A percentile compares a stretch with the other conserved stretches of the same genome.
Evolutionary conservation across 2,888 invertebrate genomes (phyloP).

Genomic region (Apamea epomidion): DNA sequence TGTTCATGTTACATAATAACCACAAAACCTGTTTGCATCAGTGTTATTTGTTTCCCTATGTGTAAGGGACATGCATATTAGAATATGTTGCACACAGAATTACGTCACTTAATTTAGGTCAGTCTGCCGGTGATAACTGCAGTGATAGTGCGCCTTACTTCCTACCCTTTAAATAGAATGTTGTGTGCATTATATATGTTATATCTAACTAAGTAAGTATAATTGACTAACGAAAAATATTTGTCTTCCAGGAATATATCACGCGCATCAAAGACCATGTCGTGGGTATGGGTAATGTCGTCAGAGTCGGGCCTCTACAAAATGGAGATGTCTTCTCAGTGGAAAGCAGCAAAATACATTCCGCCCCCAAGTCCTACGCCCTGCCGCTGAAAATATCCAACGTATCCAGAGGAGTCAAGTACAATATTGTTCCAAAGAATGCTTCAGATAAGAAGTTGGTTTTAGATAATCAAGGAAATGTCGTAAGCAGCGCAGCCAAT

Average conservation of each 20-base stretch:
- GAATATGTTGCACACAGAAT: constrained; percentile 11
- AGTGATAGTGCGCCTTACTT: constrained; percentile 32
- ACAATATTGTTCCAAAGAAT: constrained; percentile 88
- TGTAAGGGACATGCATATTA: constrained; percentile 9
- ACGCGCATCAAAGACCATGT: constrained; percentile 92
- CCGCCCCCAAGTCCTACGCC: constrained; percentile 86
- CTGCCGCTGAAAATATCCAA: constrained; percentile 88
- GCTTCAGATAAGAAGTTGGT: constrained; percentile 88
- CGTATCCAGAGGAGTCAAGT: constrained; percentile 86
- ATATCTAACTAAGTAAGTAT: not conserved
- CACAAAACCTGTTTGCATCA: not conserved
- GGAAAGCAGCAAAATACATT: constrained; percentile 84
- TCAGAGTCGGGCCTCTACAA: constrained; percentile 90
- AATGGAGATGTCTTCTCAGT: constrained; percentile 86
- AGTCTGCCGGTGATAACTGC: constrained; percentile 37
- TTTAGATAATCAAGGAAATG: constrained; percentile 86
- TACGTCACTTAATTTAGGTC: constrained; percentile 46
- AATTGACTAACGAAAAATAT: constrained; percentile 17
- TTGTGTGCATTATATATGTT: constrained; percentile 1
- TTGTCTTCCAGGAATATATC: constrained; percentile 85
- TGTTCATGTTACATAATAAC: not conserved
- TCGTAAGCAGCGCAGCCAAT: constrained; percentile 88
- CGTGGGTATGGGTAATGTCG: constrained; percentile 94
- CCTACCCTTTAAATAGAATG: constrained; percentile 19
- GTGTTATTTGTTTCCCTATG: not conserved